Conservation (phyloP, 2,888 invertebrate genomes). For the Hemicrepidius hirtus region DNA sequence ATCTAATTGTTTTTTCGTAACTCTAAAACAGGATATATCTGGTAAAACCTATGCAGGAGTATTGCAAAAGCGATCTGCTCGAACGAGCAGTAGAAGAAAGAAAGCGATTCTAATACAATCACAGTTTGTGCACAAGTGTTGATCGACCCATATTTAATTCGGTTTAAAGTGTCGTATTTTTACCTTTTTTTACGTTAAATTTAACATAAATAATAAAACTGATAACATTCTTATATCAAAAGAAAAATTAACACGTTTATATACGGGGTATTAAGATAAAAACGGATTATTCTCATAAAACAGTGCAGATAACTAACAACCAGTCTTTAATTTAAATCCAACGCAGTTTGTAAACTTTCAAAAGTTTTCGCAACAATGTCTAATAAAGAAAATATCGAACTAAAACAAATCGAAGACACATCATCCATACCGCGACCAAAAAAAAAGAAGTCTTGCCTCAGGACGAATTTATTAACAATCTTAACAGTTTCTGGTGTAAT, state of each 20-base stretch:
- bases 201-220: constrained; percentile 1
- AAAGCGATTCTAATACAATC: constrained; percentile 36
- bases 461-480: constrained; percentile 74
- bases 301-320: not conserved
- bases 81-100: constrained; percentile 37
- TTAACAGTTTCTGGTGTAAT: constrained; percentile 76
- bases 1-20: constrained; percentile 36
- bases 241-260: constrained; percentile 1
- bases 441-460: constrained; percentile 60
- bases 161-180: not conserved
- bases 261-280: constrained; percentile 28
- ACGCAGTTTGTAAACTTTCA: not conserved
- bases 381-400: not conserved
- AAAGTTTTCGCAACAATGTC: not conserved
- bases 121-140: constrained; percentile 36
- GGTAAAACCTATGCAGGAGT: constrained; percentile 36
- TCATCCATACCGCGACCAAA: not conserved
- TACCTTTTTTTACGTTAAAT: not conserved
- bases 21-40: constrained; percentile 33
- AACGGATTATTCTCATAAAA: too few relatives aligned
- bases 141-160: constrained; percentile 16
- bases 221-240: constrained; percentile 5
- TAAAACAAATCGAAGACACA: not conserved
- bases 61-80: constrained; percentile 37
- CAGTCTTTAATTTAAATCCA: not conserved